These are phyloP conservation scores for Listronotus oregonensis DNA, from an alignment of 1,140 invertebrate genomes.

Conservation along the genomic window DNA sequence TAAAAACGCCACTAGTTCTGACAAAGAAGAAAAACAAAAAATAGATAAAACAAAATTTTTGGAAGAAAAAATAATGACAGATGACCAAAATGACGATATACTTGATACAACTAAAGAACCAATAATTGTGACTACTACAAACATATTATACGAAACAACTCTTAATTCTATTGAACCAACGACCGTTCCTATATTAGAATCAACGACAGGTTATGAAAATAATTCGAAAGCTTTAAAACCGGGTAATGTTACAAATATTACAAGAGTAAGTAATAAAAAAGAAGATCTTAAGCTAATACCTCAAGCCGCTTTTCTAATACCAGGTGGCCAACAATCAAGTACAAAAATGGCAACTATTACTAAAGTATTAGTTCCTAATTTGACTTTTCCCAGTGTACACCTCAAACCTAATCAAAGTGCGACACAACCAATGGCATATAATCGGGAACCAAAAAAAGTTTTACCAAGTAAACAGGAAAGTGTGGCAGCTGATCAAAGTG, in stretches of 20 bases:
- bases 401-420: slow-evolving; percentile 44
- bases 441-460: slow-evolving; percentile 17
- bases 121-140: not conserved
- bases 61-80: not conserved
- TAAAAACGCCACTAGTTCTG: no score
- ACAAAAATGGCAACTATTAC: slow-evolving; percentile 63
- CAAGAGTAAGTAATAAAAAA: not conserved
- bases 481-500: slow-evolving; percentile 47
- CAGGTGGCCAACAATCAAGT: slow-evolving; percentile 61
- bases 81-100: not conserved
- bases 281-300: slow-evolving; percentile 52
- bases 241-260: not conserved
- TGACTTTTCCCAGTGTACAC: slow-evolving; percentile 53
- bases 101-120: not conserved
- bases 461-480: slow-evolving; percentile 19
- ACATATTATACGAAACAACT: slow-evolving; percentile 12
- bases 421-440: slow-evolving; percentile 11
- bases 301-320: slow-evolving; percentile 62
- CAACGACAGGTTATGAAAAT: not conserved
- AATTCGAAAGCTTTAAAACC: no score
- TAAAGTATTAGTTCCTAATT: slow-evolving; percentile 57
- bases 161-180: slow-evolving; percentile 11
- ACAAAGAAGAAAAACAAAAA: not conserved
- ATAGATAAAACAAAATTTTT: not conserved
- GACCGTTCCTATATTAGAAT: slow-evolving; percentile 14